Conservation (phyloP, 2,888 invertebrate genomes). For the Hypsopygia costalis region DNA sequence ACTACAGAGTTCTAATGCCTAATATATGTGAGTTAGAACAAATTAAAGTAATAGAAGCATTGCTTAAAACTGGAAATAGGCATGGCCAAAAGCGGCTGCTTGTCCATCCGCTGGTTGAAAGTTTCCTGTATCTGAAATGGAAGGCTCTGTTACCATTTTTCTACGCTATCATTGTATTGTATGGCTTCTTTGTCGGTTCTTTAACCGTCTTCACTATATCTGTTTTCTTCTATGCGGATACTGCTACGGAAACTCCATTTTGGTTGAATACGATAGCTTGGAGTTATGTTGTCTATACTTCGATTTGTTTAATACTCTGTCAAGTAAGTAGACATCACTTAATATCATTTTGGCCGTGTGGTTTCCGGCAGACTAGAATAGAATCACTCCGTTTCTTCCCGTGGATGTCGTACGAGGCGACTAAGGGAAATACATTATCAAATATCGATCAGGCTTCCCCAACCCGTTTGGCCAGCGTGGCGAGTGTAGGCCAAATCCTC, state of each 20-base stretch:
- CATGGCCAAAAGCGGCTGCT: constrained; percentile 66
- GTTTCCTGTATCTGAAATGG: constrained; percentile 80
- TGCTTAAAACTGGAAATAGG: constrained; percentile 75
- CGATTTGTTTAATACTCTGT: constrained; percentile 54
- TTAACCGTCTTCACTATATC: constrained; percentile 70
- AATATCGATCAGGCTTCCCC: too few species aligned
- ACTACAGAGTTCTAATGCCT: constrained; percentile 73
- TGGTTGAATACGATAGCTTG: constrained; percentile 50
- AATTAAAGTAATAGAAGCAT: constrained; percentile 77
- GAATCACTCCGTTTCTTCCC: too few species aligned
- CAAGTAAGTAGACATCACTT: constrained; percentile 44
- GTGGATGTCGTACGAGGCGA: too few species aligned
- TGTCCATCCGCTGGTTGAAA: constrained; percentile 79
- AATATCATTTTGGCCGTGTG: too few species aligned
- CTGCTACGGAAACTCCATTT: constrained; percentile 36
- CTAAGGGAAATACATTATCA: too few species aligned
- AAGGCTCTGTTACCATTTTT: constrained; percentile 75
- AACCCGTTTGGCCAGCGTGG: too few species aligned
- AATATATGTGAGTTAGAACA: constrained; percentile 61
- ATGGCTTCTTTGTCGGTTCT: constrained; percentile 68
- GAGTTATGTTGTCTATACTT: constrained; percentile 56
- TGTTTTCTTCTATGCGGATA: constrained; percentile 69
- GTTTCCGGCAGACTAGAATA: too few species aligned
- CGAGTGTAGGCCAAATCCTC: too few species aligned
- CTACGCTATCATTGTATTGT: constrained; percentile 70